These are phyloP conservation scores for Sinocyclocheilus anshuiensis DNA, from an alignment of 2,113 vertebrate species.

Conservation along the genomic window DNA sequence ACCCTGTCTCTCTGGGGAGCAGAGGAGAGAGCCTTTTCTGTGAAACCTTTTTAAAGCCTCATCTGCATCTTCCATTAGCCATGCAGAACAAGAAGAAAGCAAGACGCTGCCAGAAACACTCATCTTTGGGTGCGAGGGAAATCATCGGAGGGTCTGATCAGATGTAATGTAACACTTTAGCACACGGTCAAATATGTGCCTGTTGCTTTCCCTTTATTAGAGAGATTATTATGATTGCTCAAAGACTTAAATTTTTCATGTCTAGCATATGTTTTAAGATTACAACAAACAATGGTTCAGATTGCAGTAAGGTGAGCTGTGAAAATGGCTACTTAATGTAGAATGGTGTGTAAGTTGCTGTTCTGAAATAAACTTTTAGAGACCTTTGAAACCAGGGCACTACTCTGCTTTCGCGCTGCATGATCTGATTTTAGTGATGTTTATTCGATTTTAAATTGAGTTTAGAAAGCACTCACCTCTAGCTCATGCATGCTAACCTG, in stretches of 20 bases:
- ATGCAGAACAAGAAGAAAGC: slow-evolving; percentile 42
- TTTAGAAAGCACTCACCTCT: not conserved
- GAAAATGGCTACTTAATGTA: not conserved
- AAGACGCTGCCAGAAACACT: slow-evolving; percentile 33
- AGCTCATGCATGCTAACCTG: no score
- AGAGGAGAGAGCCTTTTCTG: slow-evolving; percentile 39
- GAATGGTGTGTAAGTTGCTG: not conserved
- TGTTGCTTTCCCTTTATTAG: slow-evolving; percentile 12
- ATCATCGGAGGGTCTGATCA: slow-evolving; percentile 13
- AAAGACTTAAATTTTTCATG: not conserved
- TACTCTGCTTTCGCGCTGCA: not conserved
- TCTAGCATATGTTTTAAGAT: not conserved
- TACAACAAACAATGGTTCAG: not conserved
- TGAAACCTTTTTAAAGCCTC: slow-evolving; percentile 61
- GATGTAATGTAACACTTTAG: slow-evolving; percentile 17
- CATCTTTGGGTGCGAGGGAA: not conserved
- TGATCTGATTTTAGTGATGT: slow-evolving; percentile 8
- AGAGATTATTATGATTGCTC: slow-evolving; percentile 33
- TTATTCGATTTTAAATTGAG: slow-evolving; percentile 38
- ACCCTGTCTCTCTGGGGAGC: slow-evolving; percentile 57
- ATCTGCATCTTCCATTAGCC: slow-evolving; percentile 47
- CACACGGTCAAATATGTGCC: slow-evolving; percentile 1
- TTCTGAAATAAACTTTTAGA: not conserved
- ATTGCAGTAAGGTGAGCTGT: slow-evolving; percentile 12
- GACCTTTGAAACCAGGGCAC: not conserved